These are phyloP conservation scores for Pachyuromys duprasi DNA, from an alignment of 2,797 vertebrate genomes.

Conservation along the genomic window DNA sequence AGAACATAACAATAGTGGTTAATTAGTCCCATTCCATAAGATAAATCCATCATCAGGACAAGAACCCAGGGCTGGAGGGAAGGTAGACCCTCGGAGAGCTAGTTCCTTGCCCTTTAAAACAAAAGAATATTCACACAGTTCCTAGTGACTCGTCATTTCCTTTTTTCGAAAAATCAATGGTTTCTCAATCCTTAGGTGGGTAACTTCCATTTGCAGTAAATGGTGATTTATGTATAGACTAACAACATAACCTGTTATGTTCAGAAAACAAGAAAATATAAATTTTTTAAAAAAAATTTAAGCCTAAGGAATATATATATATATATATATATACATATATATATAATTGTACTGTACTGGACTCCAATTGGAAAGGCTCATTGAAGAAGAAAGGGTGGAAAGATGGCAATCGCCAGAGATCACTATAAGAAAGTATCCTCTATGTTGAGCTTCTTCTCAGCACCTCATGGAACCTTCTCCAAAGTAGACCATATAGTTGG, in stretches of 20 bases:
- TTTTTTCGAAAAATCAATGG: background rate
- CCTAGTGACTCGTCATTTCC: background rate
- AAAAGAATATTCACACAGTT: background rate
- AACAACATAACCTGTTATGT: background rate
- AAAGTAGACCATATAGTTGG: too few species aligned
- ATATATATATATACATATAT: too few species aligned
- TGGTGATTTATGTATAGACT: background rate
- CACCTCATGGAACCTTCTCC: too few species aligned
- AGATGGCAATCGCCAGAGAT: background rate
- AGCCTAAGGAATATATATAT: accelerated
- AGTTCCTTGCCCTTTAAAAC: background rate
- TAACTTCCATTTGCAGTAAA: background rate
- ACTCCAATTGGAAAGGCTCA: background rate
- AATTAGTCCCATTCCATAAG: background rate
- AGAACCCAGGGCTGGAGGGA: too few species aligned
- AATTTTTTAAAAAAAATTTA: too few species aligned
- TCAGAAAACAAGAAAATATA: background rate
- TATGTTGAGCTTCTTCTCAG: too few species aligned
- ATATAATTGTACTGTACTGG: background rate
- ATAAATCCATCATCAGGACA: background rate
- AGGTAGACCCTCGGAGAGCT: too few species aligned
- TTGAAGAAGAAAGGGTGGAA: background rate
- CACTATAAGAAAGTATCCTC: too few species aligned
- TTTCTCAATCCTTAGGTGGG: background rate
- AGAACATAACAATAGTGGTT: background rate